phyloP scores from a whole-genome alignment of 2,113 vertebrate genomes.

The Odocoileus virginianus region DNA sequence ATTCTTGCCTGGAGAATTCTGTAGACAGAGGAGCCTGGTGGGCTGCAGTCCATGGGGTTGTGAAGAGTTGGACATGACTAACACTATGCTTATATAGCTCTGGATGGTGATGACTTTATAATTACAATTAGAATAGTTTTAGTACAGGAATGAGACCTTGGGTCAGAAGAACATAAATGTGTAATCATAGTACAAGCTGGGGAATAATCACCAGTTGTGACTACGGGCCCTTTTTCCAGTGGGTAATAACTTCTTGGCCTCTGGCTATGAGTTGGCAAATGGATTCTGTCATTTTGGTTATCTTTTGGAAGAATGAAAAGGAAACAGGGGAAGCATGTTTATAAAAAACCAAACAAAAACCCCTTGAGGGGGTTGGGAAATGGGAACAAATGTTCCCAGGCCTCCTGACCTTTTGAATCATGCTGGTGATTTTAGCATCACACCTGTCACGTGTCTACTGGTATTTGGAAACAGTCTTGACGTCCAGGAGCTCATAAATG shows the following conservation, averaged over 20 bases:
- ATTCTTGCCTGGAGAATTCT: neutral
- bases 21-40: neutral
- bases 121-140: neutral
- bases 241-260: neutral
- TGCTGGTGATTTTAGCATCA: neutral
- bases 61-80: neutral
- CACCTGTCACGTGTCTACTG: fast-evolving
- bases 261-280: neutral
- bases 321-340: neutral
- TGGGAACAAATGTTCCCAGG: neutral
- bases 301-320: neutral
- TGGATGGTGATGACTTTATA: neutral
- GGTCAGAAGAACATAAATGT: neutral
- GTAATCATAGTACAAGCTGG: neutral
- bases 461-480: neutral
- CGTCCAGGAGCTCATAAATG: neutral
- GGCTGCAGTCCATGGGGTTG: neutral
- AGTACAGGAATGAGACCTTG: neutral
- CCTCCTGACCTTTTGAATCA: neutral
- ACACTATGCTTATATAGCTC: neutral
- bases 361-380: neutral
- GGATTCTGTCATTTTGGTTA: neutral
- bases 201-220: neutral
- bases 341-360: neutral
- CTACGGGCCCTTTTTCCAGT: neutral